Percentiles rank a stretch among this genome's conserved stretches.
Conservation (phyloP, 2,797 vertebrate genomes). For the Apodemus agrarius region DNA sequence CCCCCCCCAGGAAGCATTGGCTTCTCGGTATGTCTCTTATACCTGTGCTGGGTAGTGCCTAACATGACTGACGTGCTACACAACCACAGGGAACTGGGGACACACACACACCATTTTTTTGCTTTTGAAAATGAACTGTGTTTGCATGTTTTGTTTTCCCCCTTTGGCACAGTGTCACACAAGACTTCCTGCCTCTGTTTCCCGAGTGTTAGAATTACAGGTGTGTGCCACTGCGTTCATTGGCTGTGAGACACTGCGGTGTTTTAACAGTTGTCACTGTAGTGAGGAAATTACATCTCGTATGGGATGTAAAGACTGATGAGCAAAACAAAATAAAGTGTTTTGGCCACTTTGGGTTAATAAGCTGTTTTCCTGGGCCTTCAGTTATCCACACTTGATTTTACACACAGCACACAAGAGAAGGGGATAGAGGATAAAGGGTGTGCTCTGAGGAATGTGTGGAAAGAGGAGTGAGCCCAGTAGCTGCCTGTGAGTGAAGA, state of each 20-base stretch:
- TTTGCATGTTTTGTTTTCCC: not conserved
- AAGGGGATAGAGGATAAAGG: not conserved
- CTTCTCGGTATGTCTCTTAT: constrained; percentile 17
- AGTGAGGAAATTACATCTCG: constrained; percentile 50
- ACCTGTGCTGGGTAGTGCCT: not conserved
- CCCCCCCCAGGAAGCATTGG: not conserved
- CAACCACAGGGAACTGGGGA: not conserved
- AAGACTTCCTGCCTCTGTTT: not conserved
- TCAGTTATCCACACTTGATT: constrained; percentile 8
- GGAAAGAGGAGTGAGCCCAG: constrained; percentile 24
- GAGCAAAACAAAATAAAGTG: not conserved
- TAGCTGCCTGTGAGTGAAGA: not conserved
- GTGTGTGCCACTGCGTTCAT: not conserved
- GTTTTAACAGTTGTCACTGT: constrained; percentile 35
- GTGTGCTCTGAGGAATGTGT: not conserved
- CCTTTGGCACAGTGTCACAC: not conserved
- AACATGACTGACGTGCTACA: not conserved
- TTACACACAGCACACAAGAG: not conserved
- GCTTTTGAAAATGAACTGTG: not conserved
- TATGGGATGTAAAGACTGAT: constrained; percentile 1
- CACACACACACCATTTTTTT: not conserved
- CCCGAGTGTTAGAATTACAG: not conserved
- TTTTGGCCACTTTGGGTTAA: constrained; percentile 49
- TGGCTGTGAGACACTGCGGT: not conserved
- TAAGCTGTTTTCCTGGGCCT: constrained; percentile 27